These are phyloP conservation scores for Oncorhynchus masou DNA, from an alignment of 2,113 vertebrate genomes.

Conservation along the genomic window DNA sequence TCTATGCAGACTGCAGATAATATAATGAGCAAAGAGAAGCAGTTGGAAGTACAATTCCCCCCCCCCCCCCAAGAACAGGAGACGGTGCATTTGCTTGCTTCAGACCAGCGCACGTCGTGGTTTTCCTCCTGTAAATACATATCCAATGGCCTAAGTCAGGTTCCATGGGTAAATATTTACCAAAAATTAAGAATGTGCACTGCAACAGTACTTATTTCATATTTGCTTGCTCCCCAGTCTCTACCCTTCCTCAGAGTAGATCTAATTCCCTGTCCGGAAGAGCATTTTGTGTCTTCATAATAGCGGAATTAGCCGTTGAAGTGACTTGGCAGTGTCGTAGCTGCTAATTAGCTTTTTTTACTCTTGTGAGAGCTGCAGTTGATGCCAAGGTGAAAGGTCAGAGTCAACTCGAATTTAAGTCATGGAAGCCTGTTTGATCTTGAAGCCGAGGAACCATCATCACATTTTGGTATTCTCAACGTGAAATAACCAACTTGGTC, in stretches of 20 bases:
- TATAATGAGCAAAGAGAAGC: slow-evolving; percentile 7
- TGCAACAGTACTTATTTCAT: not conserved
- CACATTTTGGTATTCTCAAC: not conserved
- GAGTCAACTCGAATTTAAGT: not conserved
- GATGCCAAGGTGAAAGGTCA: not conserved
- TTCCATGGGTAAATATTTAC: slow-evolving; percentile 1
- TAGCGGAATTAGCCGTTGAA: not conserved
- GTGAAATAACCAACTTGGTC: not conserved
- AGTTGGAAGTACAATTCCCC: not conserved
- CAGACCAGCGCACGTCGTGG: not conserved
- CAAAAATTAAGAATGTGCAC: not conserved
- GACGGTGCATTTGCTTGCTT: not conserved
- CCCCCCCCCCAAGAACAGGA: not conserved
- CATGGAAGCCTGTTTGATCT: slow-evolving; percentile 52
- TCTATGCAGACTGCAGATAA: not conserved
- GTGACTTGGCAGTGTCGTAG: slow-evolving; percentile 7
- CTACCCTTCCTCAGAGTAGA: not conserved
- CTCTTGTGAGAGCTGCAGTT: not conserved
- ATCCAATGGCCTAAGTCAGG: not conserved
- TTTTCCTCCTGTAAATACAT: not conserved
- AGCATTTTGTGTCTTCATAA: slow-evolving; percentile 1
- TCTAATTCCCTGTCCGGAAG: not conserved
- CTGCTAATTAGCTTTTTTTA: slow-evolving; percentile 16
- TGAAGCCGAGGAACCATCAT: not conserved
- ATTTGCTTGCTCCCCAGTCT: not conserved